A percentile compares a stretch with the other conserved stretches of the same genome.
phyloP scores from a whole-genome alignment of 2,113 vertebrate genomes.

The Naja naja region DNA sequence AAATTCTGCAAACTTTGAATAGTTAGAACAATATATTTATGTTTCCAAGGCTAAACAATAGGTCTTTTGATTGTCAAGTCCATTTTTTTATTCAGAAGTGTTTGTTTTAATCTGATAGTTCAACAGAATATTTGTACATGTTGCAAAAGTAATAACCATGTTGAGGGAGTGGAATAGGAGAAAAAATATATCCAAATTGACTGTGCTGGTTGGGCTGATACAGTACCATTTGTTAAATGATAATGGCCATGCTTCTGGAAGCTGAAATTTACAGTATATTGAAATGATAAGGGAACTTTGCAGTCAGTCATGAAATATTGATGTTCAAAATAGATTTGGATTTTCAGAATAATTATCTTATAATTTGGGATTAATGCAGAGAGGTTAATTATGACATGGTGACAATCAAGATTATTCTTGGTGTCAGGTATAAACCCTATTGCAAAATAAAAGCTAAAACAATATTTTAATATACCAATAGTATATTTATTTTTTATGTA shows the following conservation, averaged over 20 bases:
- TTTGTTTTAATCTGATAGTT: not conserved
- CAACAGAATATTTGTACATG: not conserved
- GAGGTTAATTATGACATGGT: not conserved
- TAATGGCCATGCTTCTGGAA: not conserved
- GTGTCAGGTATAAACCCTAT: not conserved
- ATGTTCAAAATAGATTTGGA: not conserved
- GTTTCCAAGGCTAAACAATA: not conserved
- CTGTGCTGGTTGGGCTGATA: not conserved
- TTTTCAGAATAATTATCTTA: not conserved
- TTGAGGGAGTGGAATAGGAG: not conserved
- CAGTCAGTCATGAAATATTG: not conserved
- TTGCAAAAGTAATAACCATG: not conserved
- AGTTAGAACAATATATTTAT: not conserved
- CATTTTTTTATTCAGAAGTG: not conserved
- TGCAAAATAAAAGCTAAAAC: not conserved
- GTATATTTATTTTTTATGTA: not conserved
- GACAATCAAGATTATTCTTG: not conserved
- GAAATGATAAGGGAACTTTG: not conserved
- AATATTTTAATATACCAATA: not conserved
- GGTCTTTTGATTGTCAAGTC: not conserved
- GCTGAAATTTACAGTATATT: not conserved
- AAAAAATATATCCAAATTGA: not conserved
- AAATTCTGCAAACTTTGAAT: not conserved
- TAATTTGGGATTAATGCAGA: not conserved
- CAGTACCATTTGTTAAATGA: not conserved